These are phyloP conservation scores for Patella ulyssiponensis DNA, from an alignment of 2,888 invertebrate species.

Conservation along the genomic window DNA sequence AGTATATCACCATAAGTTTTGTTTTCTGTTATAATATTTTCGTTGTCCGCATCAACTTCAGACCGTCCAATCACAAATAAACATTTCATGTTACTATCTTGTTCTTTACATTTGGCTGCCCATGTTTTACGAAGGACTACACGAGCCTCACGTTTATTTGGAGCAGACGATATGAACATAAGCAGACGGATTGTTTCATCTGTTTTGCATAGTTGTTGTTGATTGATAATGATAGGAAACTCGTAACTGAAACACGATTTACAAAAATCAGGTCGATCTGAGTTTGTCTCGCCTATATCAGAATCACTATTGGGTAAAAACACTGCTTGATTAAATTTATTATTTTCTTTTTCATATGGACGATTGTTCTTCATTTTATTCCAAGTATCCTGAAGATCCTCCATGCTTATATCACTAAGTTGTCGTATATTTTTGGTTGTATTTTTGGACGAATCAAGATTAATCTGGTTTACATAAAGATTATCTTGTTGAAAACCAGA, in stretches of 20 bases:
- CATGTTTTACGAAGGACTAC: constrained; percentile 51
- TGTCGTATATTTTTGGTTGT: background rate
- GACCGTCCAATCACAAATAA: constrained; percentile 47
- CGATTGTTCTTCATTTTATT: background rate
- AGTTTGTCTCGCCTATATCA: background rate
- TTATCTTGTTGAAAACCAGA: too few species aligned
- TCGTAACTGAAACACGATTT: constrained; percentile 43
- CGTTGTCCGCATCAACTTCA: constrained; percentile 8
- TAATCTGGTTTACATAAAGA: too few species aligned
- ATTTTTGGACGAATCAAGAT: too few species aligned
- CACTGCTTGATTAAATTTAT: background rate
- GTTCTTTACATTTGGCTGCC: constrained; percentile 43
- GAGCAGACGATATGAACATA: constrained; percentile 46
- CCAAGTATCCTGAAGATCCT: background rate
- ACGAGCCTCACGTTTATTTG: constrained; percentile 36
- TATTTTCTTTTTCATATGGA: background rate
- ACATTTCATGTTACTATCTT: constrained; percentile 32
- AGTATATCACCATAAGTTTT: constrained; percentile 45
- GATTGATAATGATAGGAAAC: constrained; percentile 41
- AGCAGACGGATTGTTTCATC: constrained; percentile 37
- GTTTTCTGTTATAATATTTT: constrained; percentile 37
- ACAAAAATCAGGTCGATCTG: constrained; percentile 40
- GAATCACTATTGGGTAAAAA: background rate
- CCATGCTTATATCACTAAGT: background rate
- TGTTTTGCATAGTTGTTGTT: constrained; percentile 35